Conservation (phyloP, 2,797 vertebrate genomes). For the Cyclura pinguis region DNA sequence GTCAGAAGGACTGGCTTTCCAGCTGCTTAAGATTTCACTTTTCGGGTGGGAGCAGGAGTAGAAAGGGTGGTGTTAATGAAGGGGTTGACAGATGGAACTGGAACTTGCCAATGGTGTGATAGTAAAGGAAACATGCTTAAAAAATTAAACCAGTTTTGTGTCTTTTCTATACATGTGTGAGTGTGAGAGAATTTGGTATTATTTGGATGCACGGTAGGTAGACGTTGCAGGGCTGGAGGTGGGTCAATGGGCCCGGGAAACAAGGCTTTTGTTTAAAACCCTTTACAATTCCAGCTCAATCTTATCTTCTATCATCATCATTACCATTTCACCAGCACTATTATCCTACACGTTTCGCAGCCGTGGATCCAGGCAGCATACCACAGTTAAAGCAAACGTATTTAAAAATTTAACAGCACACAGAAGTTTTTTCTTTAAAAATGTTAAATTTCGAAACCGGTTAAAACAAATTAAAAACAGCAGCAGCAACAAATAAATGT, state of each 20-base stretch:
- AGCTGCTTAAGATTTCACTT: not conserved
- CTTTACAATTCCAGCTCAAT: too few species aligned
- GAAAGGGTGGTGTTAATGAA: not conserved
- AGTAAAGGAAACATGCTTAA: conserved; percentile 1
- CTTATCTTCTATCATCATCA: too few species aligned
- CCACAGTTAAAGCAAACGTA: too few species aligned
- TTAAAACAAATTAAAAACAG: too few species aligned
- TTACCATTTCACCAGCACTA: too few species aligned
- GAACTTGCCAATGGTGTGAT: not conserved
- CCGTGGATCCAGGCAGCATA: too few species aligned
- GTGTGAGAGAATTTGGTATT: not conserved
- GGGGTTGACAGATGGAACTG: not conserved
- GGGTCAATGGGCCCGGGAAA: not conserved
- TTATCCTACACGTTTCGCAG: too few species aligned
- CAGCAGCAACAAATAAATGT: too few species aligned
- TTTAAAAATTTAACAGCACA: too few species aligned
- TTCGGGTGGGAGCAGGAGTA: accelerated
- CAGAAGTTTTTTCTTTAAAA: too few species aligned
- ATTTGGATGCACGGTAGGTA: not conserved
- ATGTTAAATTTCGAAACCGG: too few species aligned
- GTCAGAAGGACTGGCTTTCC: not conserved
- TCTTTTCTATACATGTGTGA: not conserved
- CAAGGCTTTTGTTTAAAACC: not conserved
- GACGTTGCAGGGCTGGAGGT: not conserved
- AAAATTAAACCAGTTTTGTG: not conserved